These are phyloP conservation scores for Sebastes trivittatus DNA, from an alignment of 2,797 vertebrate species.

Conservation along the genomic window DNA sequence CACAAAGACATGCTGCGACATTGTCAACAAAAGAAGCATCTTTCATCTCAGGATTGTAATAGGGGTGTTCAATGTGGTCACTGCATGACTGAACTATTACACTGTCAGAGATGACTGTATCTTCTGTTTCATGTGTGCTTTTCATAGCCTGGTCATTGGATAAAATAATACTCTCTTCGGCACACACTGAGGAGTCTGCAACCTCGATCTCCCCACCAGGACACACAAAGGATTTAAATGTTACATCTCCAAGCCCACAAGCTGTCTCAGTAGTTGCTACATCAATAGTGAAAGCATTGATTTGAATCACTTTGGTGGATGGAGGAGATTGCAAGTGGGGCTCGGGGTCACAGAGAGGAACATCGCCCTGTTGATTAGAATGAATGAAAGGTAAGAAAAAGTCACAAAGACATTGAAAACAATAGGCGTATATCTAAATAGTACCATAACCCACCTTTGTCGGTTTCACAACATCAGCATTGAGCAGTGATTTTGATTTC, in stretches of 20 bases:
- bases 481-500: conserved; percentile 43
- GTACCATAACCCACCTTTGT: conserved; percentile 34
- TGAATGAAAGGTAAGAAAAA: background rate
- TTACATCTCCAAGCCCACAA: conserved; percentile 56
- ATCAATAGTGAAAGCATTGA: background rate
- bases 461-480: conserved; percentile 20
- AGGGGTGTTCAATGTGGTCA: conserved; percentile 66
- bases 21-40: conserved; percentile 1
- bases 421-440: background rate
- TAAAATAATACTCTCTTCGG: conserved; percentile 63
- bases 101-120: conserved; percentile 42
- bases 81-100: conserved; percentile 24
- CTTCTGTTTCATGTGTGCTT: conserved; percentile 17
- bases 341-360: conserved; percentile 17
- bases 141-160: conserved; percentile 17
- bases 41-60: conserved; percentile 33
- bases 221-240: conserved; percentile 75
- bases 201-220: conserved; percentile 71
- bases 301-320: conserved; percentile 7
- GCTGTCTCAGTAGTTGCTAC: background rate
- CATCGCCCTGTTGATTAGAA: conserved; percentile 52
- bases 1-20: background rate
- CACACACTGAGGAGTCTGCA: conserved; percentile 22
- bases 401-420: background rate
- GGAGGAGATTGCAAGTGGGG: background rate